phyloP scores from a whole-genome alignment of 1,140 invertebrate species.

The Penaeus chinensis region DNA sequence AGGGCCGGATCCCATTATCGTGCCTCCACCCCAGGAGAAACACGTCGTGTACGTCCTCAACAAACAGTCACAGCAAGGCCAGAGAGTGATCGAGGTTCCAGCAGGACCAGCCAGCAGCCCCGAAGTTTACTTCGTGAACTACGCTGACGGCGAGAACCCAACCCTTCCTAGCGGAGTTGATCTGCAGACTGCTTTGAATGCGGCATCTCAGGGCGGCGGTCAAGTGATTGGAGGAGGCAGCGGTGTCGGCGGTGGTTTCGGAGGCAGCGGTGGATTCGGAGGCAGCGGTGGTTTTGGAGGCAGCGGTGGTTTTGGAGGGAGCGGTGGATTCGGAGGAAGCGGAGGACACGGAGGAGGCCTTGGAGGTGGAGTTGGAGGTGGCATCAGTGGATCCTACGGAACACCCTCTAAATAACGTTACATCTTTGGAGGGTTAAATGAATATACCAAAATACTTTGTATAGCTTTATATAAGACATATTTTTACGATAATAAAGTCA shows the following conservation, averaged over 20 bases:
- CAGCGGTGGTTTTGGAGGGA: not conserved
- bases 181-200: conserved; percentile 35
- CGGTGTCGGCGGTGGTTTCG: not conserved
- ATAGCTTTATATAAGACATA: too few species aligned
- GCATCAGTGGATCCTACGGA: not conserved
- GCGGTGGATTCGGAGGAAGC: not conserved
- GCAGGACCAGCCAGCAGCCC: conserved; percentile 3
- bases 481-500: too few species aligned
- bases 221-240: not conserved
- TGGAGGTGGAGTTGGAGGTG: conserved; percentile 20
- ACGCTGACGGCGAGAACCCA: conserved; percentile 39
- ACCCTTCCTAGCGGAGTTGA: conserved; percentile 31
- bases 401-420: too few species aligned
- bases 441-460: too few species aligned
- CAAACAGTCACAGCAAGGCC: conserved; percentile 15
- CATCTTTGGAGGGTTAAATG: too few species aligned
- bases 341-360: conserved; percentile 3
- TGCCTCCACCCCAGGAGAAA: conserved; percentile 35
- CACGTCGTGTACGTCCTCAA: conserved; percentile 41
- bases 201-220: conserved; percentile 9
- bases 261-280: not conserved
- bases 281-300: not conserved
- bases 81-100: conserved; percentile 18
- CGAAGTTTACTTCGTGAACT: conserved; percentile 38
- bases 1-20: conserved; percentile 25